Evolutionary conservation across 2,797 vertebrate species (phyloP).

Genomic region (Pangasius krempfi): DNA sequence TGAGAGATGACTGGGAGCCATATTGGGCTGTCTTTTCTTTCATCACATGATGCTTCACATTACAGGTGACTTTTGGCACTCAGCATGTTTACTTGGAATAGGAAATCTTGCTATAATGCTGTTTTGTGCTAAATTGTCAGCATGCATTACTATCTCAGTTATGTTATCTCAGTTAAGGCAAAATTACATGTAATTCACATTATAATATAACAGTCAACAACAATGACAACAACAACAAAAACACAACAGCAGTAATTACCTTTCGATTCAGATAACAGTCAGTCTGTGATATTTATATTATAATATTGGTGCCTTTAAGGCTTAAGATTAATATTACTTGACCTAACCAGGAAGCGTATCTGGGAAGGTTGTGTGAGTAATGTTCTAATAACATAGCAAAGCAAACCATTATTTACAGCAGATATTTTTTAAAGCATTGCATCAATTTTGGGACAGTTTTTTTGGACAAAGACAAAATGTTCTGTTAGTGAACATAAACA

Average conservation of each 20-base stretch:
- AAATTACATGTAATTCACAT: background rate
- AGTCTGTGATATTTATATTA: background rate
- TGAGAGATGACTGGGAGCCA: background rate
- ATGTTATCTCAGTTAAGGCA: background rate
- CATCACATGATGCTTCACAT: background rate
- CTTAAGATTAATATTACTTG: background rate
- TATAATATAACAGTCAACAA: background rate
- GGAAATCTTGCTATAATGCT: background rate
- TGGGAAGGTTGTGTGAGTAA: background rate
- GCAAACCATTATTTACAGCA: background rate
- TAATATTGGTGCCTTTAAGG: background rate
- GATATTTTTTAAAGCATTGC: background rate
- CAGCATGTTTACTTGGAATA: background rate
- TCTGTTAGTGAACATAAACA: background rate
- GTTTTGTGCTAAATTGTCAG: background rate
- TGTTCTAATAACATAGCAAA: background rate
- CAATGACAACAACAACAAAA: background rate
- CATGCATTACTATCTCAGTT: background rate
- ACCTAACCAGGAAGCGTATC: background rate
- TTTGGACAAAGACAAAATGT: background rate
- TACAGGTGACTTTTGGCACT: background rate
- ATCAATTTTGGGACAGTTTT: background rate
- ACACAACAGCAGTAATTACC: background rate
- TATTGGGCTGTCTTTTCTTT: background rate
- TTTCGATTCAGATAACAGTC: background rate